phyloP scores from a whole-genome alignment of 2,888 invertebrate species.

The Chironomus tentans region DNA sequence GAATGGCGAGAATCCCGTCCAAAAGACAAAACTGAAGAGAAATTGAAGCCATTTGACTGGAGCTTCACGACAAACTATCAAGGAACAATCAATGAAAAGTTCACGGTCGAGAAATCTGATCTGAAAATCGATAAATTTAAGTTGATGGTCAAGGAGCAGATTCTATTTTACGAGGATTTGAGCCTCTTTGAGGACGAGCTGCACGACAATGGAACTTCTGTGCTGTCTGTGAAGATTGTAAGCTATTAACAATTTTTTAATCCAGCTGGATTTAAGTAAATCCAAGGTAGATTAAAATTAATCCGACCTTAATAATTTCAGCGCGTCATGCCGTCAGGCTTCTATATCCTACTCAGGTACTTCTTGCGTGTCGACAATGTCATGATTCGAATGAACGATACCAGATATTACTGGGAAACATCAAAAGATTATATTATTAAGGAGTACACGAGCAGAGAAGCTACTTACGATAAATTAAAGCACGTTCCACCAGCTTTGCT shows the following conservation, averaged over 20 bases:
- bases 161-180: constrained; percentile 88
- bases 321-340: constrained; percentile 94
- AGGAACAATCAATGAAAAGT: constrained; percentile 61
- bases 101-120: constrained; percentile 53
- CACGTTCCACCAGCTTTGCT: constrained; percentile 54
- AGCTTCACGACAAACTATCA: constrained; percentile 89
- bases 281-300: constrained; percentile 13
- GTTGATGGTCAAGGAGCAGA: constrained; percentile 80
- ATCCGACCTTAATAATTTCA: constrained; percentile 41
- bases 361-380: constrained; percentile 94
- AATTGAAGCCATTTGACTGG: constrained; percentile 92
- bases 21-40: constrained; percentile 55
- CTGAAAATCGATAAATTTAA: constrained; percentile 79
- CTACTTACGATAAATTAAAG: constrained; percentile 55
- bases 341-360: constrained; percentile 81
- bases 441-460: constrained; percentile 74
- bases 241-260: constrained; percentile 37
- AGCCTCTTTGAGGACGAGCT: constrained; percentile 96
- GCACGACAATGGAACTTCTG: constrained; percentile 93
- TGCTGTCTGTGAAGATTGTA: constrained; percentile 87
- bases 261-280: background rate
- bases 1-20: constrained; percentile 86
- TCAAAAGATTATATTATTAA: constrained; percentile 68
- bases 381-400: constrained; percentile 77
- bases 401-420: constrained; percentile 72